Evolutionary conservation across 2,113 vertebrate genomes (phyloP).

Genomic region (Trogon melanurus): DNA sequence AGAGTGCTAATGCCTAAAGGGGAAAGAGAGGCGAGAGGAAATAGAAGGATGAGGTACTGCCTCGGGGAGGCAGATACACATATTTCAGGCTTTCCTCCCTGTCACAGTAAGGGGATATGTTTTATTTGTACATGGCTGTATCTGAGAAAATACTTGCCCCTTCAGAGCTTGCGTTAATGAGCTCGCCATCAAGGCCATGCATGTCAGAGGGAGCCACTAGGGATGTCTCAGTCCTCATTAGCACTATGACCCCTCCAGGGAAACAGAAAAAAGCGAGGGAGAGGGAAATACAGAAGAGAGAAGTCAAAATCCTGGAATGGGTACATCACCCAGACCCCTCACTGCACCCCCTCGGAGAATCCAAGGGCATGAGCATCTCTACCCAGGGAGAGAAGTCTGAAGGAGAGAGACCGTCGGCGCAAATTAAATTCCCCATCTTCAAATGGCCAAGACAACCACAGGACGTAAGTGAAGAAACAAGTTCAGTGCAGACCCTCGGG

Average conservation of each 20-base stretch:
- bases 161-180: constrained; percentile 18
- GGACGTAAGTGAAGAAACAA: not conserved
- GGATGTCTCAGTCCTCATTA: constrained; percentile 14
- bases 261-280: not conserved
- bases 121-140: not conserved
- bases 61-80: not conserved
- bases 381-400: constrained; percentile 32
- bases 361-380: constrained; percentile 30
- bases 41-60: not conserved
- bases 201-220: not conserved
- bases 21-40: not conserved
- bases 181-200: not conserved
- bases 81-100: not conserved
- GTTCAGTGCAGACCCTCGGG: not conserved
- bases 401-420: not conserved
- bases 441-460: not conserved
- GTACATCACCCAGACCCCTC: not conserved
- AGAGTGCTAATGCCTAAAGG: not conserved
- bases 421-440: constrained; percentile 47
- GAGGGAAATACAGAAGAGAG: not conserved
- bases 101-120: not conserved
- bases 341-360: constrained; percentile 10
- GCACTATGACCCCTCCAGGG: constrained; percentile 1
- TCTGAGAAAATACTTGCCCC: not conserved
- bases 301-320: not conserved